Evolutionary conservation across 1,140 invertebrate genomes (phyloP).

Genomic region (Cephus cinctus): DNA sequence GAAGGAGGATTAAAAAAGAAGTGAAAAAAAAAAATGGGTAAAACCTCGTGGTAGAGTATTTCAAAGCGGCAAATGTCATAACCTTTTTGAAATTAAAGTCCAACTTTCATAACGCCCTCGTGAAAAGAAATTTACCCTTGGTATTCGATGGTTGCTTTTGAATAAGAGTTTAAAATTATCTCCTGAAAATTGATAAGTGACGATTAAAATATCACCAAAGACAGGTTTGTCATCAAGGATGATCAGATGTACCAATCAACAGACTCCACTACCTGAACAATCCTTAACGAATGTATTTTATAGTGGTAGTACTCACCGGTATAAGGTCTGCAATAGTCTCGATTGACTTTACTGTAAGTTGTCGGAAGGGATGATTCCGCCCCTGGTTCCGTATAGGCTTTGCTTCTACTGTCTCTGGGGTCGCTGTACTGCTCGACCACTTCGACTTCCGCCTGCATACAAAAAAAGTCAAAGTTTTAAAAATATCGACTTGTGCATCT

Average conservation of each 20-base stretch:
- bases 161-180: background rate
- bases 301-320: constrained; percentile 47
- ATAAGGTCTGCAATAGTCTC: constrained; percentile 62
- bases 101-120: too few species aligned
- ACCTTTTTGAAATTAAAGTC: too few species aligned
- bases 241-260: too few species aligned
- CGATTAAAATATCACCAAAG: background rate
- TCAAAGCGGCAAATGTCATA: too few species aligned
- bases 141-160: too few species aligned
- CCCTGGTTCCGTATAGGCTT: constrained; percentile 47
- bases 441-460: constrained; percentile 50
- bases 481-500: background rate
- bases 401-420: constrained; percentile 55
- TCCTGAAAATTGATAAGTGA: background rate
- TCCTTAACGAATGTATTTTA: background rate
- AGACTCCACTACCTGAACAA: too few species aligned
- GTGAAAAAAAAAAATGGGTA: background rate
- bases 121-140: too few species aligned
- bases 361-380: constrained; percentile 50
- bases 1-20: background rate
- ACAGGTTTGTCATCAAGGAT: too few species aligned
- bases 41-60: too few species aligned
- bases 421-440: constrained; percentile 56
- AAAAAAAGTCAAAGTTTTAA: constrained; percentile 8
- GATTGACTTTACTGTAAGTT: constrained; percentile 58